Conservation (phyloP, 2,888 invertebrate species). For the Seira sanloemensis region DNA sequence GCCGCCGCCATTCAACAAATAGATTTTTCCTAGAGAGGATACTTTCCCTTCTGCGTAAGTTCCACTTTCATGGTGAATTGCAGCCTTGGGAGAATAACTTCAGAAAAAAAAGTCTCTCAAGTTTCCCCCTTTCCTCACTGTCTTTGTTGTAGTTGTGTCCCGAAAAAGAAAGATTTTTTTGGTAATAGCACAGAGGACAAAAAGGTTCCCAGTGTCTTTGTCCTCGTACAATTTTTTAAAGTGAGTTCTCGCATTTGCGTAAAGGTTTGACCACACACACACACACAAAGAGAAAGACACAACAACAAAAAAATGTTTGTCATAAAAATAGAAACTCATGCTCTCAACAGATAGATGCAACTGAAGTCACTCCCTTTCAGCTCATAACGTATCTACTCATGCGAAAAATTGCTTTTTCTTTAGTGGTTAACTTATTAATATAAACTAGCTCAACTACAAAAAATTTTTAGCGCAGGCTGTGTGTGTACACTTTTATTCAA, state of each 20-base stretch:
- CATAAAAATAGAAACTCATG: constrained; percentile 1
- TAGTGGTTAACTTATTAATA: constrained; percentile 9
- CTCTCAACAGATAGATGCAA: not conserved
- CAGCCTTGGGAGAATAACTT: constrained; percentile 49
- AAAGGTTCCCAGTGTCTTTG: not conserved
- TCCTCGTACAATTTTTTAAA: not conserved
- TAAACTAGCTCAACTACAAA: not conserved
- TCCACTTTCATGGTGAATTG: constrained; percentile 51
- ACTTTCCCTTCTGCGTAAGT: not conserved
- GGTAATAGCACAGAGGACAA: not conserved
- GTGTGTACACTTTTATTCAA: not conserved
- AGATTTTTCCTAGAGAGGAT: not conserved
- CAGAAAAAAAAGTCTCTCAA: constrained; percentile 38
- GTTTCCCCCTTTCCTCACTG: constrained; percentile 24
- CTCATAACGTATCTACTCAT: not conserved
- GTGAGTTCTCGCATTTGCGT: constrained; percentile 11
- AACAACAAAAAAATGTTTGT: not conserved
- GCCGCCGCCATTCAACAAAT: not conserved
- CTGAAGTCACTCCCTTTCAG: constrained; percentile 9
- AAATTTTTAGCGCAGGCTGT: not conserved
- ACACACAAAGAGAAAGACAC: not conserved
- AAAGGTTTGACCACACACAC: not conserved
- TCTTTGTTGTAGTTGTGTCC: not conserved
- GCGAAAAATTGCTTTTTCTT: constrained; percentile 1
- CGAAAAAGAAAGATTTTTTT: constrained; percentile 3